A percentile compares a stretch with the other conserved stretches of the same genome.
Conservation (phyloP, 2,888 invertebrate species). For the Epinotia brunnichana region DNA sequence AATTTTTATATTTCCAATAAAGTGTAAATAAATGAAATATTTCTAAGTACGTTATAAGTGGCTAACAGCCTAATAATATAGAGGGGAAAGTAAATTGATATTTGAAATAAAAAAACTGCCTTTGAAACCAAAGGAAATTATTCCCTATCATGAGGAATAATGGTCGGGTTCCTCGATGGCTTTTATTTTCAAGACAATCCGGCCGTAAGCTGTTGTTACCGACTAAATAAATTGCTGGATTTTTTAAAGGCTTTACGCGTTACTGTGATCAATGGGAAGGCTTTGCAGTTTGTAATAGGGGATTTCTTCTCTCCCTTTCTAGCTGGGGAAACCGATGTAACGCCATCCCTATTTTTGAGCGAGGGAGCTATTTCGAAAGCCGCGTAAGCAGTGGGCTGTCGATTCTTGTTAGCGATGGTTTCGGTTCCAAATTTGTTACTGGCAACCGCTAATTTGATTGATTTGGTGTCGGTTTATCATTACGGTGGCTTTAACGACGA, state of each 20-base stretch:
- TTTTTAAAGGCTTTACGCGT: constrained; percentile 79
- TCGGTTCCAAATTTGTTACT: constrained; percentile 58
- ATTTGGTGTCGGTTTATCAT: constrained; percentile 50
- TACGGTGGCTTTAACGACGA: constrained; percentile 24
- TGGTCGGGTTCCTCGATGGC: constrained; percentile 35
- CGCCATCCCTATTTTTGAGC: constrained; percentile 56
- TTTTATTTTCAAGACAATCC: constrained; percentile 52
- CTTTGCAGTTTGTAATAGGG: constrained; percentile 77
- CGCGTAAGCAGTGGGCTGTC: constrained; percentile 65
- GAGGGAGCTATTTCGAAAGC: constrained; percentile 63
- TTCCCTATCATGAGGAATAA: constrained; percentile 40
- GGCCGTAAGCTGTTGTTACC: constrained; percentile 66
- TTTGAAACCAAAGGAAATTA: constrained; percentile 42
- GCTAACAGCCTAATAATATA: constrained; percentile 5
- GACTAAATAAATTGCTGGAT: constrained; percentile 80
- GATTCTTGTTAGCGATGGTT: constrained; percentile 72
- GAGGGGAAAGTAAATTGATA: constrained; percentile 11
- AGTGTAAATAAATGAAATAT: no score
- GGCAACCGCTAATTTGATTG: constrained; percentile 60
- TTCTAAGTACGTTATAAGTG: not conserved
- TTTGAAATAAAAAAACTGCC: constrained; percentile 9
- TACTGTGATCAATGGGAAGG: constrained; percentile 78
- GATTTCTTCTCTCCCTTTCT: constrained; percentile 62
- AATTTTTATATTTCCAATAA: no score
- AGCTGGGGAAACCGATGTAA: constrained; percentile 47